These are phyloP conservation scores for Champsocephalus esox DNA, from an alignment of 2,797 vertebrate genomes.

Conservation along the genomic window DNA sequence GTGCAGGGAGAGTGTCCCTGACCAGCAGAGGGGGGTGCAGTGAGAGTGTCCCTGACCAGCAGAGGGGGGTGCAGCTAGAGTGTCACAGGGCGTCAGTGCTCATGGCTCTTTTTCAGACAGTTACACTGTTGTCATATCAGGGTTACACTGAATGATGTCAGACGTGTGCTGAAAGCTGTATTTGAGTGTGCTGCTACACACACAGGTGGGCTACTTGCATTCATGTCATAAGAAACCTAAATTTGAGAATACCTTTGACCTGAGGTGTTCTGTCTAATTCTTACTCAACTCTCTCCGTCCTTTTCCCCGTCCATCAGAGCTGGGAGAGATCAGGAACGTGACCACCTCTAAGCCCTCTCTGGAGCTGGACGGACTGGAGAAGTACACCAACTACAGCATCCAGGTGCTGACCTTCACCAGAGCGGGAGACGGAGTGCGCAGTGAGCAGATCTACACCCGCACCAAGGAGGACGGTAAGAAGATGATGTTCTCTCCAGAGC, in stretches of 20 bases:
- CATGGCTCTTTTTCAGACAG: neutral
- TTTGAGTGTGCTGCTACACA: neutral
- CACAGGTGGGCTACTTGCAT: neutral
- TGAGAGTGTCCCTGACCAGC: too few species aligned
- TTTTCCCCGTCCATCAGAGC: slow-evolving; percentile 81
- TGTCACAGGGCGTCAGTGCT: neutral
- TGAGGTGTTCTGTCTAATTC: neutral
- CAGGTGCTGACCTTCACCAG: slow-evolving; percentile 96
- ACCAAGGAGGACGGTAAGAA: slow-evolving; percentile 95
- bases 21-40: too few species aligned
- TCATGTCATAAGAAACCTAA: neutral
- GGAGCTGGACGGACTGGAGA: slow-evolving; percentile 95
- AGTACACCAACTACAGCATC: slow-evolving; percentile 99
- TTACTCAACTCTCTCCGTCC: neutral
- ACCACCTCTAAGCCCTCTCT: slow-evolving; percentile 93
- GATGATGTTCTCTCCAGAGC: neutral
- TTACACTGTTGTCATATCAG: neutral
- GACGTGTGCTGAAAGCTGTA: too few species aligned
- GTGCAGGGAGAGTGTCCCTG: neutral
- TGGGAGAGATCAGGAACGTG: slow-evolving; percentile 96
- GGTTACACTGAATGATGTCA: neutral
- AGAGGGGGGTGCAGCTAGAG: too few species aligned
- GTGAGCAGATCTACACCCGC: slow-evolving; percentile 96
- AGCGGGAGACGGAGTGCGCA: slow-evolving; percentile 95
- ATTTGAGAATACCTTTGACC: neutral